Evolutionary conservation across 2,888 invertebrate genomes (phyloP), one percentile per base, ranked within the genome.

Genomic region (Acleris sparsana): DNA sequence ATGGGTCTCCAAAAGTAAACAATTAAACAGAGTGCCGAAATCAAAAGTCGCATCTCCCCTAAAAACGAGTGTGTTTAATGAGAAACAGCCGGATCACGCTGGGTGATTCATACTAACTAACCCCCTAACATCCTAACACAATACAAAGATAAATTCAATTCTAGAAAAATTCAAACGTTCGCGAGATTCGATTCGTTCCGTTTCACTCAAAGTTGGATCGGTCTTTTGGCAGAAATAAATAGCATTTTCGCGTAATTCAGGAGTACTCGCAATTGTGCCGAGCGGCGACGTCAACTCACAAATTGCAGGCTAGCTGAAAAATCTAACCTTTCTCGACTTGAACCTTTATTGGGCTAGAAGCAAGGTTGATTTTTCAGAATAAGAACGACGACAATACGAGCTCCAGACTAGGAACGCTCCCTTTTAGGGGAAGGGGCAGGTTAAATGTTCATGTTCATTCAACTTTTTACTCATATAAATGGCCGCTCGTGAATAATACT

Each of bases 301-400:
- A 88, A 88, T 87, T 84, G 85, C 84, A 73, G 76, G 78, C 76
- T 75, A 76, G 75, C 75, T 84, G 85, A 87, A 84, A 86, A 85
- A 87, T 86, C 43, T 20, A 55, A 20, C 13, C n/a, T 18, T 53
- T 53, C 7, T 46, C 46, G 17, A 46, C 16, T 16, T n/a, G 17
- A 56, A 43, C 48, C 49, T 29, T 49, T 58, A 48, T 29, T 48
- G n/a, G 48, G n/a, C 46, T 16, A 17, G n/a, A 1, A 17, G 17
- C 46, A 46, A 46, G 17, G 46, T 46, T 17, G 46, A 46, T 46
- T 17, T 46, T 46, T 6, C 46, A 46, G 39, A 39, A n/a, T 17
- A 46, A 46, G 17, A 46, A 6, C 17, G 44, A n/a, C n/a, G n/a
- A 46, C 46, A 46, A 46, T 46, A 46, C 46, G 46, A 17, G 17